These are phyloP conservation scores for Vipera ursinii DNA, from an alignment of 2,797 vertebrate genomes.

Conservation along the genomic window DNA sequence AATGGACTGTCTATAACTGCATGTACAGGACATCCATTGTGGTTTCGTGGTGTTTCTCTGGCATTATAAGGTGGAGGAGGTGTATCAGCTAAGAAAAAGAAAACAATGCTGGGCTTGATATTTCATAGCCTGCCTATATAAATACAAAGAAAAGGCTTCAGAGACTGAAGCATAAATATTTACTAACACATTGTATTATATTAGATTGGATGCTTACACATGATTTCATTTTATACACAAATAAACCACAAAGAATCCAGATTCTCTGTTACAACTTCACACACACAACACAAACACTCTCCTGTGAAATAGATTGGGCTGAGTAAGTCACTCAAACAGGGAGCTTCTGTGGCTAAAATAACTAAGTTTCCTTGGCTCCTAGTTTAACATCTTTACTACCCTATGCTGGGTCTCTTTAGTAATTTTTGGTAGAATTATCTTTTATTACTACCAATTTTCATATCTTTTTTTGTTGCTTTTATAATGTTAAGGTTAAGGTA, in stretches of 20 bases:
- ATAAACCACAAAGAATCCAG: neutral
- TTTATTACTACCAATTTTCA: neutral
- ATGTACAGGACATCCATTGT: slow-evolving; percentile 80
- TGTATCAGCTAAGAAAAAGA: slow-evolving; percentile 76
- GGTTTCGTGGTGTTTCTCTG: slow-evolving; percentile 79
- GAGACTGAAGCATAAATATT: neutral
- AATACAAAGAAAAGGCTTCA: neutral
- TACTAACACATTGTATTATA: neutral
- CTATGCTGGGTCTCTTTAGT: neutral
- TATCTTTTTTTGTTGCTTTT: neutral
- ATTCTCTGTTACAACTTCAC: neutral
- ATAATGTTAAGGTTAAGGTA: neutral
- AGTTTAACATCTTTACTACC: neutral
- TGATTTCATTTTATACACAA: neutral
- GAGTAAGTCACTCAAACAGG: neutral
- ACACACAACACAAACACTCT: neutral
- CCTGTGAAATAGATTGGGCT: neutral
- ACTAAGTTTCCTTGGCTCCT: neutral
- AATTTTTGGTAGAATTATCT: neutral
- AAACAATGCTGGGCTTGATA: slow-evolving; percentile 28
- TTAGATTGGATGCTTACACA: neutral
- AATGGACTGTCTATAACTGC: slow-evolving; percentile 77
- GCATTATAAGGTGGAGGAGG: slow-evolving; percentile 85
- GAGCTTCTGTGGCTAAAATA: neutral
- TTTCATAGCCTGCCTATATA: neutral